These are phyloP conservation scores for Zosterops japonicus DNA, from an alignment of 2,113 vertebrate species.

Conservation along the genomic window DNA sequence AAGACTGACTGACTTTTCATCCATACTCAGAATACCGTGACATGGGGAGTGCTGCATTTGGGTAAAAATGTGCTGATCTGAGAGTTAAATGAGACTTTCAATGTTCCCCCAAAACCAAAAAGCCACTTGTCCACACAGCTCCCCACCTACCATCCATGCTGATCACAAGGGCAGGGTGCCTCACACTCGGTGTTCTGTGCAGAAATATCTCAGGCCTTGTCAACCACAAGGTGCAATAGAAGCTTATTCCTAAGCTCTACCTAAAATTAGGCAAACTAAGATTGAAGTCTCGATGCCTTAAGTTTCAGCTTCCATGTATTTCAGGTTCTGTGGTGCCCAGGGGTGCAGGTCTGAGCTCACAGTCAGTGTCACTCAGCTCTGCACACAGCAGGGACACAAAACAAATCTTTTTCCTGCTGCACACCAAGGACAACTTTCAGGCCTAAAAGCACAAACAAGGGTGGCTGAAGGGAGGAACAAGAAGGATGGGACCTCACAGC, in stretches of 20 bases:
- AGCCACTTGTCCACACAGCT: neutral
- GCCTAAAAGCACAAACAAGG: too few relatives aligned
- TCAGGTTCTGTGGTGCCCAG: too few relatives aligned
- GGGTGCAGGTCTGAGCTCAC: too few relatives aligned
- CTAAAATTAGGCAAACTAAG: neutral
- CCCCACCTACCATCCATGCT: neutral
- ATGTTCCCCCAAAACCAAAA: conserved; percentile 26
- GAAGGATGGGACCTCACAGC: too few relatives aligned
- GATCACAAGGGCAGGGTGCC: neutral
- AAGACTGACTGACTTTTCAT: conserved; percentile 68
- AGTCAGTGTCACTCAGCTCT: too few relatives aligned
- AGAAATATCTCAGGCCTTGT: neutral
- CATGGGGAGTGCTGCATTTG: conserved; percentile 72
- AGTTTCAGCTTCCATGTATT: too few relatives aligned
- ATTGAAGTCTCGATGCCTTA: neutral
- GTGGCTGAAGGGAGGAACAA: too few relatives aligned
- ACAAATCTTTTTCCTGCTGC: too few relatives aligned
- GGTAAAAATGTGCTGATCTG: conserved; percentile 70
- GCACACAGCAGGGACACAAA: too few relatives aligned
- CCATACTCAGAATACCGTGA: conserved; percentile 68
- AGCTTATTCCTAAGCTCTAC: neutral
- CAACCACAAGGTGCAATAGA: neutral
- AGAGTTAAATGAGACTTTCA: conserved; percentile 60
- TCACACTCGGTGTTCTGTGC: neutral
- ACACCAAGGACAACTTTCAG: too few relatives aligned